Evolutionary conservation across 2,797 vertebrate species (phyloP), one percentile per base, ranked within the genome.

Genomic region (Diglossa cyanea): DNA sequence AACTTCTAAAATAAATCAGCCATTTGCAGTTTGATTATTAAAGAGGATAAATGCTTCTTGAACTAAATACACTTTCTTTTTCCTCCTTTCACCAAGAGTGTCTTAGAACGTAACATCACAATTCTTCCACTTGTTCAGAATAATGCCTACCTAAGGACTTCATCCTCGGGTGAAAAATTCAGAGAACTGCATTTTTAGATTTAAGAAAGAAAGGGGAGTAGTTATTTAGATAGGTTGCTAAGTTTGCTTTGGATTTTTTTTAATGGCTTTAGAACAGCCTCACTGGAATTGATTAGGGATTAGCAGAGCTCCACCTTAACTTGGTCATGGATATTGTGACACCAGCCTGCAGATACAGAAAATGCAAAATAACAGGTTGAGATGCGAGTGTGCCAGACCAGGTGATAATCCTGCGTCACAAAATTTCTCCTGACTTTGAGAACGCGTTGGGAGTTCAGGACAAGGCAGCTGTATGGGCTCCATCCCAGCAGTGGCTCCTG

Each of bases 1-100:
- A 92, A 90, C 82, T 95, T 85, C 90, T 60, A 88, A 95, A 92
- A 91, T 48, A 80, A 95, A 62, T 74, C 94, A 86, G 58, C 74
- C 17, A 30, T 92, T 70, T 71, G 70, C 91, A 88, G 92, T 86
- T 81, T 79, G 92, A 88, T 90, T 94, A 54, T 94, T 88, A 94
- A 97, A 92, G 80, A 86, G 71, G 67, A 96, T 91, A 88, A 91
- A 92, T 84, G 67, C 60, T 83, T 86, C 70, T 68, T 63, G 7
- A 95, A 81, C 47, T 66, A 42, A 72, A 50, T 33, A 21, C 18
- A 37, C 33, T 83, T 40, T 82, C 39, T 79, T 55, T 76, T 85
- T 97, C 77, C 42, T 75, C 23, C 20, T 26, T 16, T 30, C 23
- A 28, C 45, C 50, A 80, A 47, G 19, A 13, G 2, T 80, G 26